Conservation (phyloP, 2,888 invertebrate genomes). For the Lepidocyrtinus sp. region DNA sequence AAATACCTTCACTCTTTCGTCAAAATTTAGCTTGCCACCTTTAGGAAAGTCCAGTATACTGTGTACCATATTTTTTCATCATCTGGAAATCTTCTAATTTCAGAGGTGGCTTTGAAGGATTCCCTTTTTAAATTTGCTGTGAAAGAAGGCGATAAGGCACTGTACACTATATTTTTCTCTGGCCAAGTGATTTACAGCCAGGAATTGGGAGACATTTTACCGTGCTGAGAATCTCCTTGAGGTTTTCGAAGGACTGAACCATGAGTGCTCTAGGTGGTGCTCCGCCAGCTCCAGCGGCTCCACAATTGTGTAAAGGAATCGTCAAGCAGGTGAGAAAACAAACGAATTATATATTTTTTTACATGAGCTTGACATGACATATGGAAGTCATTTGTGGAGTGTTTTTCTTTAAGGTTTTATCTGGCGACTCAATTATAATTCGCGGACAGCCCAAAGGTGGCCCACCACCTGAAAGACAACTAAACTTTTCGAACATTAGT, state of each 20-base stretch:
- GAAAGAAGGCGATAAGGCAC: too few species aligned
- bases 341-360: neutral
- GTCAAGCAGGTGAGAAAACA: slow-evolving; percentile 77
- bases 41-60: neutral
- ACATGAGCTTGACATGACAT: neutral
- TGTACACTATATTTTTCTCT: too few species aligned
- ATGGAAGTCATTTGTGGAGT: neutral
- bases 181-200: too few species aligned
- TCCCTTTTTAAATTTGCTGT: too few species aligned
- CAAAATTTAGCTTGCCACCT: neutral
- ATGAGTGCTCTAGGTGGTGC: slow-evolving; percentile 70
- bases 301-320: slow-evolving; percentile 74
- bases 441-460: slow-evolving; percentile 86
- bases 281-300: slow-evolving; percentile 72
- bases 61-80: neutral
- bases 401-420: slow-evolving; percentile 81
- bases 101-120: too few species aligned
- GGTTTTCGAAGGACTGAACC: too few species aligned
- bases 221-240: too few species aligned
- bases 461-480: slow-evolving; percentile 92
- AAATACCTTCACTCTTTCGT: neutral
- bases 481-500: slow-evolving; percentile 90
- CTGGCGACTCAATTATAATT: slow-evolving; percentile 96
- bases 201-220: too few species aligned
- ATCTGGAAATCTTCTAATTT: too few species aligned